These are phyloP conservation scores for Ormyrus rosae DNA, from an alignment of 2,888 invertebrate species.

Conservation along the genomic window DNA sequence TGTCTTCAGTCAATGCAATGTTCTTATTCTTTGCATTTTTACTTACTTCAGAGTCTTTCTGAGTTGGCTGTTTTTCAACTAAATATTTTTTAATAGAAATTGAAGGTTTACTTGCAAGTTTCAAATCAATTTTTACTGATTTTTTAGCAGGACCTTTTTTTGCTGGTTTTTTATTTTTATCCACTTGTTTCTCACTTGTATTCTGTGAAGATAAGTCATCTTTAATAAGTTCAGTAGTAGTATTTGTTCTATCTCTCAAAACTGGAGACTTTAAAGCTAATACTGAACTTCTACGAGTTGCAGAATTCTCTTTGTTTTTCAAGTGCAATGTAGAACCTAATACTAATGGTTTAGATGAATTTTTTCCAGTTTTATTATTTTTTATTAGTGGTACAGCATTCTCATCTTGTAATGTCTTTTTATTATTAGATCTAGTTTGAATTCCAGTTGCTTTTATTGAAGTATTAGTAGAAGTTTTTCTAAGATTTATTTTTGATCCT, in stretches of 20 bases:
- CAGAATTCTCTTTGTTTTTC: slow-evolving; percentile 8
- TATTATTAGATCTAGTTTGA: slow-evolving; percentile 9
- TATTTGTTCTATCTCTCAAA: slow-evolving; percentile 52
- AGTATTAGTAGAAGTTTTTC: background rate
- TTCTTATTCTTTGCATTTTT: background rate
- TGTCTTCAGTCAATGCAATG: too few relatives aligned
- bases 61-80: background rate
- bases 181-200: background rate
- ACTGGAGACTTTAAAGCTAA: slow-evolving; percentile 44
- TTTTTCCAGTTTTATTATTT: slow-evolving; percentile 5
- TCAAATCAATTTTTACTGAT: background rate
- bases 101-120: background rate
- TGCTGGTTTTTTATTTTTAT: background rate
- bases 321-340: slow-evolving; percentile 24
- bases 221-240: slow-evolving; percentile 22
- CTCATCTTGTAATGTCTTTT: slow-evolving; percentile 35
- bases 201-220: background rate
- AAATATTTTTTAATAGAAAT: slow-evolving; percentile 15
- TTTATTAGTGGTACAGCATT: slow-evolving; percentile 26
- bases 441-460: background rate
- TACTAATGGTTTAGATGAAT: slow-evolving; percentile 13
- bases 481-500: background rate
- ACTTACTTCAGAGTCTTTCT: background rate
- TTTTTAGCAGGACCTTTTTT: background rate
- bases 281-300: background rate